Base-by-base conservation (phyloP, 37 sponge, comb jelly and placozoan species). In the Petrosia ficiformis region DNA sequence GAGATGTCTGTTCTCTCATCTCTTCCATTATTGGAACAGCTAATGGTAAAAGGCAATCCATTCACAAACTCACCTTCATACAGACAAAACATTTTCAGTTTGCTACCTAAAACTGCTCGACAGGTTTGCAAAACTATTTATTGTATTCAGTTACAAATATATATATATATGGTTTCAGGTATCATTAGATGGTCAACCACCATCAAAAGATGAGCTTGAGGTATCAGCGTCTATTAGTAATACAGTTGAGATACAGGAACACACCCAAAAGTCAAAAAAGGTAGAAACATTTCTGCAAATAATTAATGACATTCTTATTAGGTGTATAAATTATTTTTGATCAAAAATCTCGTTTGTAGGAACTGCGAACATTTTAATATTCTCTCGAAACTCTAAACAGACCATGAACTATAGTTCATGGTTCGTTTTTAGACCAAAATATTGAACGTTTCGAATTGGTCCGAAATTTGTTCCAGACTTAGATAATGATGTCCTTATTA, bases 41-140 rank as follows among this genome's bases (percentile, higher is more conserved):
- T 90, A 5, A 30, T 58, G 30, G 82, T 90, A 38, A 77, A 85
- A 68, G 86, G 85, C 25, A 90, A 90, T 44, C 79, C 86, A 35
- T 21, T 90, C 61, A 42, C 67, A 34, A 57, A 71, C 39, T 78
- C 82, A 19, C 61, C 71, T 14, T 73, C 71, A 30, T 90, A 90
- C 72, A 61, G 82, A 24, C 40, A 64, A 2, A 64, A 81, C 41
- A 79, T 90, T 25, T 73, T 90, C 42, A 77, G 73, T 37, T 42
- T 74, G 21, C 70, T 89, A 19, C 56, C 76, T 5, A 42, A 39
- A 24, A 75, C 80, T 0, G 52, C 38, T 22, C 39, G 58, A 3
- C 52, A 74, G 80, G 86, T 78, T 33, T 21, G 63, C 39, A 19
- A 10, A 11, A 64, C 21, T 64, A 11, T 11, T n/a, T 40, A 54